These are phyloP conservation scores for Petroica traversi DNA, from an alignment of 2,113 vertebrate genomes.

Conservation along the genomic window DNA sequence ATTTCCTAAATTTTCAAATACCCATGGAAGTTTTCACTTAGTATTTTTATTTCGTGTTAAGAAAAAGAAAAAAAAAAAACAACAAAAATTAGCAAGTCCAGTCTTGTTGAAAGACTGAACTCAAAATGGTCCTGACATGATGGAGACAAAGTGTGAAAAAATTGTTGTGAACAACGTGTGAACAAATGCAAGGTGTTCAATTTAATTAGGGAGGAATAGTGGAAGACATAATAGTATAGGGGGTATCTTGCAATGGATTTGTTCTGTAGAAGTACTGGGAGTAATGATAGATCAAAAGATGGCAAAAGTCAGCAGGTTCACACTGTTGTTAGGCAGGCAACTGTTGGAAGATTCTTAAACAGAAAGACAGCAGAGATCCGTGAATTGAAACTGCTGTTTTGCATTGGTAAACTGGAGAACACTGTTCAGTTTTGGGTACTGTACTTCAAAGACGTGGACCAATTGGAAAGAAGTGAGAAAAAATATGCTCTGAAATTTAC, in stretches of 20 bases:
- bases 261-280: neutral
- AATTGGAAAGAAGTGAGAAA: neutral
- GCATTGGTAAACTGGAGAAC: neutral
- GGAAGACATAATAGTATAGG: neutral
- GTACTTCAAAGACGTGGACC: neutral
- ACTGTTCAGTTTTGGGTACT: neutral
- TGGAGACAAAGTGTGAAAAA: neutral
- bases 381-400: neutral
- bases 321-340: neutral
- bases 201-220: neutral
- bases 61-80: neutral
- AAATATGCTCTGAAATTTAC: neutral
- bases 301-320: neutral
- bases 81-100: neutral
- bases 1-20: neutral
- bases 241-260: neutral
- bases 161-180: neutral
- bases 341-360: neutral
- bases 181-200: neutral
- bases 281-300: neutral
- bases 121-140: neutral
- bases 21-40: neutral
- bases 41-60: neutral
- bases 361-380: neutral
- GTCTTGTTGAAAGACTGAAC: neutral